phyloP scores from a whole-genome alignment of 2,113 vertebrate species.

The Protobothrops flavoviridis region DNA sequence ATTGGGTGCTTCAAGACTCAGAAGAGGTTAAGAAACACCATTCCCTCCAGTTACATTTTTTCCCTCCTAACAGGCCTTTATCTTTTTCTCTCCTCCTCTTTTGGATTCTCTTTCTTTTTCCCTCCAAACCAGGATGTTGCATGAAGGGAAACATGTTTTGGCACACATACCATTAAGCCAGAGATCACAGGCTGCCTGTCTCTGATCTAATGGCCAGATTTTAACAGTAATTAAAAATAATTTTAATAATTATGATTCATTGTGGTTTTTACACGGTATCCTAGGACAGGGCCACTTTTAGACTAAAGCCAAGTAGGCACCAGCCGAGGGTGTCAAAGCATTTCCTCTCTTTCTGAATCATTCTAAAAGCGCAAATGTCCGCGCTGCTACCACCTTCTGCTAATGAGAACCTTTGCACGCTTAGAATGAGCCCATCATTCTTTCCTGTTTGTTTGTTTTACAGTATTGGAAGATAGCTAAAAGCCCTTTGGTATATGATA shows the following conservation, averaged over 20 bases:
- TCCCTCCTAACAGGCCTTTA: not conserved
- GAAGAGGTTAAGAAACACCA: not conserved
- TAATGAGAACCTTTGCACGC: not conserved
- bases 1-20: not conserved
- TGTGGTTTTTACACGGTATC: not conserved
- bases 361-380: not conserved
- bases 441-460: not conserved
- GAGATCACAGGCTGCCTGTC: not conserved
- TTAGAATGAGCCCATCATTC: not conserved
- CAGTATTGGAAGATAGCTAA: not conserved
- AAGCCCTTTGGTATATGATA: not conserved
- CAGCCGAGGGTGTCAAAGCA: not conserved
- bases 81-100: not conserved
- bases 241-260: not conserved
- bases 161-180: not conserved
- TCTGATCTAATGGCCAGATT: not conserved
- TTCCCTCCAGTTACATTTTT: not conserved
- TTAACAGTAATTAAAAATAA: not conserved
- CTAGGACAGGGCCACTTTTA: not conserved
- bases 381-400: not conserved
- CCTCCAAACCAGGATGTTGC: not conserved
- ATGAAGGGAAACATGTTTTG: not conserved
- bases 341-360: not conserved
- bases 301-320: not conserved
- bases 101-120: not conserved